Conservation (phyloP, 2,888 invertebrate genomes). For the Drosophila emarginata region DNA sequence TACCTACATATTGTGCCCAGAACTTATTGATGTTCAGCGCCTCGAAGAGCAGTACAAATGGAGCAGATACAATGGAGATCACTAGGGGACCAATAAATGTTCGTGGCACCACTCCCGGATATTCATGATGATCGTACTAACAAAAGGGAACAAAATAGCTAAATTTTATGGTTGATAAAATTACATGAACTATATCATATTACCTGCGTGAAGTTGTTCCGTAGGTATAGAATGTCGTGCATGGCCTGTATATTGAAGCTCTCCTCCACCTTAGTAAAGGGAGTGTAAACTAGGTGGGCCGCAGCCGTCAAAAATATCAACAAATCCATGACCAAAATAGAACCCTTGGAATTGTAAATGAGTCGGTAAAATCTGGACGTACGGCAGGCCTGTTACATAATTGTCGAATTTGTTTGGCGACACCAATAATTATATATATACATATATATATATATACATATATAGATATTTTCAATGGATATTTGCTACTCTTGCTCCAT, state of each 20-base stretch:
- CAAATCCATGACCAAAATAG: slow-evolving; percentile 85
- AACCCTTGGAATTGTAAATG: neutral
- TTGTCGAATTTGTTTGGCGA: slow-evolving; percentile 42
- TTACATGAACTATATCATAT: slow-evolving; percentile 35
- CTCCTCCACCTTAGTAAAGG: slow-evolving; percentile 99
- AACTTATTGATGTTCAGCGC: slow-evolving; percentile 90
- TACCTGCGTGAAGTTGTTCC: slow-evolving; percentile 92
- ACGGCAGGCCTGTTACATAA: slow-evolving; percentile 57
- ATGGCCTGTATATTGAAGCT: slow-evolving; percentile 99
- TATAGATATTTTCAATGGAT: slow-evolving; percentile 20
- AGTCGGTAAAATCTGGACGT: slow-evolving; percentile 22
- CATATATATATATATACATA: slow-evolving; percentile 32
- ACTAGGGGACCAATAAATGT: slow-evolving; percentile 96
- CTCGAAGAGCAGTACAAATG: slow-evolving; percentile 88
- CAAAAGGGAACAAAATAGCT: neutral
- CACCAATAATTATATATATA: slow-evolving; percentile 38
- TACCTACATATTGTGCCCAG: slow-evolving; percentile 94
- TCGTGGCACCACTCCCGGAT: slow-evolving; percentile 98
- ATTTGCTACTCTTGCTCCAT: slow-evolving; percentile 8
- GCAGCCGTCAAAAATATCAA: slow-evolving; percentile 89
- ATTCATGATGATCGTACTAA: slow-evolving; percentile 98
- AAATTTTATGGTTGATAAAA: neutral
- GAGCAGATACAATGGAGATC: slow-evolving; percentile 90
- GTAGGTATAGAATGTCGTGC: slow-evolving; percentile 97
- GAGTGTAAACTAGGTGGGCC: slow-evolving; percentile 92